Evolutionary conservation across 2,113 vertebrate genomes (phyloP).

Genomic region (Neogale vison): DNA sequence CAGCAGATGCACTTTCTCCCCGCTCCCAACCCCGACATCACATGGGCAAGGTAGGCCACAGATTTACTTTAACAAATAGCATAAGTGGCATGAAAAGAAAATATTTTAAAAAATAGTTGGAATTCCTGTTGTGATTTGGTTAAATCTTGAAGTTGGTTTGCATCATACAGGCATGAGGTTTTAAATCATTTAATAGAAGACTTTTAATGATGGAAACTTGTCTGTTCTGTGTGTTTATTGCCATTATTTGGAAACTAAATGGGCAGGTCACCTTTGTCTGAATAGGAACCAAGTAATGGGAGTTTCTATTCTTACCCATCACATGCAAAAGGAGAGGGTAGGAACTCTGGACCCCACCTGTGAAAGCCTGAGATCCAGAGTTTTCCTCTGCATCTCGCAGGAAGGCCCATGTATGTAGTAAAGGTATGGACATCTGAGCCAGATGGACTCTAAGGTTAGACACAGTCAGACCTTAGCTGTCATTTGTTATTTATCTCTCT

Average conservation of each 20-base stretch:
- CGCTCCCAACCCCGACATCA: neutral
- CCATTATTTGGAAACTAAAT: neutral
- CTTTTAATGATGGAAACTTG: neutral
- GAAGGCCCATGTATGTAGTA: neutral
- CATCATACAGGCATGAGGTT: neutral
- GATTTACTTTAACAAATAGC: neutral
- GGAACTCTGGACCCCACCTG: neutral
- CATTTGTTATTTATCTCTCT: neutral
- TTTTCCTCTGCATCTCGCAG: neutral
- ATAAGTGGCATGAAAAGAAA: neutral
- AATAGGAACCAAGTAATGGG: neutral
- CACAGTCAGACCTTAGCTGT: neutral
- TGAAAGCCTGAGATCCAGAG: neutral
- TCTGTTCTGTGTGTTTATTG: neutral
- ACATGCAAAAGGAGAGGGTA: neutral
- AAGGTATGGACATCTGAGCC: neutral
- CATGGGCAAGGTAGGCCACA: neutral
- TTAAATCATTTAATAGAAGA: neutral
- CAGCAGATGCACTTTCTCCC: neutral
- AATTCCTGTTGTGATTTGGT: conserved; percentile 1
- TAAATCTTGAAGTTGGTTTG: conserved; percentile 39
- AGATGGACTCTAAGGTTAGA: neutral
- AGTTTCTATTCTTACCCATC: neutral
- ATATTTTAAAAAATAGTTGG: neutral
- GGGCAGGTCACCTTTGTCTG: neutral